Conservation (phyloP, 1,140 invertebrate species). For the Neodiprion virginianus region DNA sequence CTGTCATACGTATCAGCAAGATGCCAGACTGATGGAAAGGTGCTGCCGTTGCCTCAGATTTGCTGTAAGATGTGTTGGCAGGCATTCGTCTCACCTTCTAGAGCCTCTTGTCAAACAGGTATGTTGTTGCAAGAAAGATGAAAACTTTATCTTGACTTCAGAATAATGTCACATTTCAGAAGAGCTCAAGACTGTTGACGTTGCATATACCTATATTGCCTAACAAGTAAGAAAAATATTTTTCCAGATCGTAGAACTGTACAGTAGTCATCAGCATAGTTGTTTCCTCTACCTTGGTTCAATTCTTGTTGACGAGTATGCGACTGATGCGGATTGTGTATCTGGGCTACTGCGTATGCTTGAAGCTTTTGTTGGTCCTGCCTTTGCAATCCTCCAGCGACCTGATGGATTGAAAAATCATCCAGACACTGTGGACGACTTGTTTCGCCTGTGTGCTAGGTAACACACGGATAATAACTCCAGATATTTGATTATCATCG, state of each 20-base stretch:
- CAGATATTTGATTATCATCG: constrained; percentile 11
- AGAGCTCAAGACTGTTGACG: too few relatives aligned
- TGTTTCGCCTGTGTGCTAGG: constrained; percentile 88
- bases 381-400: constrained; percentile 82
- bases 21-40: constrained; percentile 89
- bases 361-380: constrained; percentile 83
- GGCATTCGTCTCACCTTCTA: constrained; percentile 78
- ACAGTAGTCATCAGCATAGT: constrained; percentile 84
- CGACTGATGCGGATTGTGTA: constrained; percentile 72
- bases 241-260: constrained; percentile 83
- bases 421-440: constrained; percentile 97
- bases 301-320: constrained; percentile 96
- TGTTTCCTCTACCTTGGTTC: constrained; percentile 95
- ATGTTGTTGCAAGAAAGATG: constrained; percentile 14
- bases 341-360: constrained; percentile 85
- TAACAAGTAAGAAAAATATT: constrained; percentile 15
- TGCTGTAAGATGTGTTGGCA: constrained; percentile 84
- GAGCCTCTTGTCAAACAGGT: constrained; percentile 83
- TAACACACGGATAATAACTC: constrained; percentile 39
- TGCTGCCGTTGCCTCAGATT: constrained; percentile 90
- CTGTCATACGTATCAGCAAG: constrained; percentile 80
- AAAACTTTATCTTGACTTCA: not conserved
- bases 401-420: constrained; percentile 83
- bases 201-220: not conserved
- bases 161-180: not conserved